These are phyloP conservation scores for Mesoligia furuncula DNA, from an alignment of 2,888 invertebrate species.

Conservation along the genomic window DNA sequence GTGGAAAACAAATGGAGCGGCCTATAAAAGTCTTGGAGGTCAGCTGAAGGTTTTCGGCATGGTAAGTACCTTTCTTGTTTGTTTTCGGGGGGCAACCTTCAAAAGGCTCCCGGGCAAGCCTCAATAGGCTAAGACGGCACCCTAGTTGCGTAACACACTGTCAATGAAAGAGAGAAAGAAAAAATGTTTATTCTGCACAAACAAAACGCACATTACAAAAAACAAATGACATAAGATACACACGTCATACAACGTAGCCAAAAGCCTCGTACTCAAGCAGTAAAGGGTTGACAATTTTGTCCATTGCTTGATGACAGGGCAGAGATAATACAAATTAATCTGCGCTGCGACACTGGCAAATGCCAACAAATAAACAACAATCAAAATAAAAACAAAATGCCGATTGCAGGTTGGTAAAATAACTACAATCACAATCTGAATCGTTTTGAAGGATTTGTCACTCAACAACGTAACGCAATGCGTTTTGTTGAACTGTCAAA, in stretches of 20 bases:
- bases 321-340: too few relatives aligned
- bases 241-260: neutral
- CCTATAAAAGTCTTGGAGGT: conserved; percentile 9
- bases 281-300: neutral
- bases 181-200: neutral
- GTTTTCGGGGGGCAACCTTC: neutral
- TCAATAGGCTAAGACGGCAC: neutral
- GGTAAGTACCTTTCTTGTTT: neutral
- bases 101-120: neutral
- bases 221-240: neutral
- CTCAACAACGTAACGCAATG: too few relatives aligned
- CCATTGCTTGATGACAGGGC: neutral
- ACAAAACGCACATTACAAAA: neutral
- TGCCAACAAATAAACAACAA: too few relatives aligned
- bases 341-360: too few relatives aligned
- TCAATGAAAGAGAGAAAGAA: neutral
- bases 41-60: conserved; percentile 1
- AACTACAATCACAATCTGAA: too few relatives aligned
- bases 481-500: too few relatives aligned
- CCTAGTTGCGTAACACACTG: too few relatives aligned
- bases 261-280: neutral
- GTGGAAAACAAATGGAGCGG: conserved; percentile 23
- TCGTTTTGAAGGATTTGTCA: too few relatives aligned
- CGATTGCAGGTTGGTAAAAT: too few relatives aligned
- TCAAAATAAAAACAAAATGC: too few relatives aligned